Base-by-base conservation (phyloP, 2,888 invertebrate genomes). In the Pedicia rivosa region DNA sequence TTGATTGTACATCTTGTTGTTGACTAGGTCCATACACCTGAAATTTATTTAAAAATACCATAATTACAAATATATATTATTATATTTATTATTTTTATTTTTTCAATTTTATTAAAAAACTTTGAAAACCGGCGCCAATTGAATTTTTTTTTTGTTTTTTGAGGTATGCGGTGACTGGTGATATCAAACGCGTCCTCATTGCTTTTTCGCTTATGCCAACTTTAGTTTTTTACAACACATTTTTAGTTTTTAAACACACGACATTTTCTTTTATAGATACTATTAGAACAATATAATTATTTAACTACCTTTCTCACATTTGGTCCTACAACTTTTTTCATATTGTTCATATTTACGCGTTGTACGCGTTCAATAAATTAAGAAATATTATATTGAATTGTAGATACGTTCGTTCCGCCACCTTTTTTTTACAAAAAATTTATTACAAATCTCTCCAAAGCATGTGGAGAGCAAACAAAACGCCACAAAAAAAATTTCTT, bases 1-100 rank as follows among this genome's bases (percentile, higher is more conserved):
- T 57, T 43, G 60, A 54, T 51, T 58, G 59, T 36, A 35, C 35
- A 16, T 41, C 38, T 25, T 41, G 38, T n/a, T 40, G 39, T 12
- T 36, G 35, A 17, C 37, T 40, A 5, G 39, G 38, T 24, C 42
- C 44, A 26, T 44, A 44, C 13, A 44, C 44, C 44, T 44, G 33
- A 33, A 43, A 44, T 29, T n/a, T 34, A 30, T 26, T 5, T 16
- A 13, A 24, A 24, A 24, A n/a, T n/a, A n/a, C n/a, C n/a, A n/a
- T n/a, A n/a, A n/a, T n/a, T n/a, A n/a, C n/a, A n/a, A n/a, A n/a
- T n/a, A n/a, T n/a, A n/a, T n/a, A n/a, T n/a, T n/a, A n/a, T n/a
- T n/a, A n/a, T n/a, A n/a, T n/a, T n/a, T n/a, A n/a, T n/a, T n/a
- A n/a, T n/a, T n/a, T n/a, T n/a, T n/a, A n/a, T 35, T 17, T 12